A percentile compares a stretch with the other conserved stretches of the same genome.
phyloP scores from a whole-genome alignment of 2,113 vertebrate species.

The Platanista minor region DNA sequence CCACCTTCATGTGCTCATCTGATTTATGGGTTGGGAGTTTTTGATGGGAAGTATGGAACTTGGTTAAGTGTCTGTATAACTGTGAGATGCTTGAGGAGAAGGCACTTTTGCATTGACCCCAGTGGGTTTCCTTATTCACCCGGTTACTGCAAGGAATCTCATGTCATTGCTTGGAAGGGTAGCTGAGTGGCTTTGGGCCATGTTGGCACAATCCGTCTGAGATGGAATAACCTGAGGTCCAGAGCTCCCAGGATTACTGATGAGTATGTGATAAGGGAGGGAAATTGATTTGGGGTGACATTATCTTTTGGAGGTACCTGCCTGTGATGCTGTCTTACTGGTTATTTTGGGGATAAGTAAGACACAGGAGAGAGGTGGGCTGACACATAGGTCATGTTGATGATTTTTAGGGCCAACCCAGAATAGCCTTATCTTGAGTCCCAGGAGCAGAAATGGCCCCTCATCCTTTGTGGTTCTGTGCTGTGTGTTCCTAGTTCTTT shows the following conservation, averaged over 20 bases:
- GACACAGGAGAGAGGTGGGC: not conserved
- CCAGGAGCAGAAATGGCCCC: not conserved
- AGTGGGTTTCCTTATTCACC: not conserved
- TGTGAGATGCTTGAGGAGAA: not conserved
- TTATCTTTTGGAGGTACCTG: not conserved
- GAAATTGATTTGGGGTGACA: not conserved
- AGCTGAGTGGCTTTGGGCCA: not conserved
- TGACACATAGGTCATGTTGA: fast-evolving
- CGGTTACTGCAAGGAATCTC: not conserved
- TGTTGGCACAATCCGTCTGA: not conserved
- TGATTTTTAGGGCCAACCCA: not conserved
- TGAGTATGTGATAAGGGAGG: not conserved
- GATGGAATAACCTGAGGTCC: not conserved
- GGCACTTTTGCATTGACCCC: not conserved
- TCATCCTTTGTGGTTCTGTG: not conserved
- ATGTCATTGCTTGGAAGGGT: fast-evolving
- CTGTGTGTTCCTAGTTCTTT: not conserved
- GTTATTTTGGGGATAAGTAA: not conserved
- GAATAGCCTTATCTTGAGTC: not conserved
- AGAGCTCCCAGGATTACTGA: not conserved
- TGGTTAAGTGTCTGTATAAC: not conserved
- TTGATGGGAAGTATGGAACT: not conserved
- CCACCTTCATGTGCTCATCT: not conserved
- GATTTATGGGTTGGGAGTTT: not conserved
- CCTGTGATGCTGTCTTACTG: not conserved